Conservation (phyloP, 2,888 invertebrate genomes). For the Xestia xanthographa region DNA sequence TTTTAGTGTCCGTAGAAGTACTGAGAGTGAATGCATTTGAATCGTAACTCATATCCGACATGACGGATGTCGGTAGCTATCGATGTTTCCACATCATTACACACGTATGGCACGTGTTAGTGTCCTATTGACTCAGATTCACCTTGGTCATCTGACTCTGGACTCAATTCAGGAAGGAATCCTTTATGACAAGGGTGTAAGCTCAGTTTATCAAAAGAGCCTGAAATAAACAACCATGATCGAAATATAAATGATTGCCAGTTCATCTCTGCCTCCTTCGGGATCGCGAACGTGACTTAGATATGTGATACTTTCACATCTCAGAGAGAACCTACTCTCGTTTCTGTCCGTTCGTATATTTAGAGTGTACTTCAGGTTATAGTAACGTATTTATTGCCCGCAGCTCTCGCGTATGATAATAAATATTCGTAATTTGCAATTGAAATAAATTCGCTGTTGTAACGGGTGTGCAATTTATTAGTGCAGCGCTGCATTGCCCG, state of each 20-base stretch:
- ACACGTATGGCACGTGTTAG: conserved; percentile 10
- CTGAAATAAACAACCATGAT: conserved; percentile 39
- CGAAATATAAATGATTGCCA: conserved; percentile 47
- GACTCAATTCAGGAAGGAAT: conserved; percentile 13
- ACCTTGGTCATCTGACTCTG: conserved; percentile 28
- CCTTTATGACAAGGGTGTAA: conserved; percentile 19
- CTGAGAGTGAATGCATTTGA: conserved; percentile 37
- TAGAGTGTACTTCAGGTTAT: conserved; percentile 35
- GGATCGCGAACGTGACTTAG: conserved; percentile 52
- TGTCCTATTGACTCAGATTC: conserved; percentile 16
- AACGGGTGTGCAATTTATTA: conserved; percentile 49
- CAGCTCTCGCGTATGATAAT: conserved; percentile 44
- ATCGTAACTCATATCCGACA: conserved; percentile 47
- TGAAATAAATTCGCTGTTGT: conserved; percentile 54
- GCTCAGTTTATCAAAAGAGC: conserved; percentile 36
- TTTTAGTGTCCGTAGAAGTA: conserved; percentile 23
- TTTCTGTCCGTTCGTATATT: conserved; percentile 29
- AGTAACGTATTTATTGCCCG: conserved; percentile 39
- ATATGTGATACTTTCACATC: conserved; percentile 41
- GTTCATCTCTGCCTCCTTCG: conserved; percentile 30
- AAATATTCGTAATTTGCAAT: conserved; percentile 56
- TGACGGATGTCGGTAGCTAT: conserved; percentile 51
- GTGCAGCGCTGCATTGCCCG: conserved; percentile 21
- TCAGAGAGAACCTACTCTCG: conserved; percentile 15
- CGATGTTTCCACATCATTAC: conserved; percentile 45